Percentiles rank a stretch among this genome's conserved stretches.
phyloP scores from a whole-genome alignment of 2,797 vertebrate species.

The Hybognathus amarus region DNA sequence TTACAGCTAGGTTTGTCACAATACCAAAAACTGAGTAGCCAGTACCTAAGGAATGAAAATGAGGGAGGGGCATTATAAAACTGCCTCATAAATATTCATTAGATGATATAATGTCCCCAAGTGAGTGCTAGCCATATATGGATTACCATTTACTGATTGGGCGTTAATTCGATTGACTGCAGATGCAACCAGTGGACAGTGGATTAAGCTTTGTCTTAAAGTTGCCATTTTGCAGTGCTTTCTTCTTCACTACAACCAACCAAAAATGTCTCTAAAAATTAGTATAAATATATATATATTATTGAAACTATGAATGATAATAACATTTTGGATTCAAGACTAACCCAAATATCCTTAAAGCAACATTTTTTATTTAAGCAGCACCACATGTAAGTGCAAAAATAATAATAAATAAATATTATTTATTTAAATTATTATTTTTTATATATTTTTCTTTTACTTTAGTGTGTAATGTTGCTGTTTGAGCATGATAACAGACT shows the following conservation, averaged over 20 bases:
- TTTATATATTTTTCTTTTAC: too few relatives aligned
- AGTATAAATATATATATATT: background rate
- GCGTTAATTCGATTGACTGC: background rate
- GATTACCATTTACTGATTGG: background rate
- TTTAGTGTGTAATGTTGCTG: too few relatives aligned
- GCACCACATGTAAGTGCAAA: background rate
- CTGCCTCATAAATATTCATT: constrained; percentile 4
- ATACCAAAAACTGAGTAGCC: background rate
- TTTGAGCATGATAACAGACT: too few relatives aligned
- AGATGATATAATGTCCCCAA: background rate
- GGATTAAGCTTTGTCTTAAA: background rate
- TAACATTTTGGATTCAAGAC: background rate
- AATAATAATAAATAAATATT: too few relatives aligned
- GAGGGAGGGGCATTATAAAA: background rate
- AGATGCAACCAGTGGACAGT: background rate
- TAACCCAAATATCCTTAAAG: background rate
- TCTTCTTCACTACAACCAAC: background rate
- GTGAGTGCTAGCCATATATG: background rate
- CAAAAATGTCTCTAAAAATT: background rate
- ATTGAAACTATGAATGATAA: background rate
- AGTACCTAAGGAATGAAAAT: background rate
- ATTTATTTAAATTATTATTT: too few relatives aligned
- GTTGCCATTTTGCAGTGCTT: background rate
- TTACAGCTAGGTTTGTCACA: background rate
- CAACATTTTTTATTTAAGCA: background rate